Evolutionary conservation across 2,113 vertebrate genomes (phyloP), one percentile per base, ranked within the genome.

Genomic region (Oophaga pumilio): DNA sequence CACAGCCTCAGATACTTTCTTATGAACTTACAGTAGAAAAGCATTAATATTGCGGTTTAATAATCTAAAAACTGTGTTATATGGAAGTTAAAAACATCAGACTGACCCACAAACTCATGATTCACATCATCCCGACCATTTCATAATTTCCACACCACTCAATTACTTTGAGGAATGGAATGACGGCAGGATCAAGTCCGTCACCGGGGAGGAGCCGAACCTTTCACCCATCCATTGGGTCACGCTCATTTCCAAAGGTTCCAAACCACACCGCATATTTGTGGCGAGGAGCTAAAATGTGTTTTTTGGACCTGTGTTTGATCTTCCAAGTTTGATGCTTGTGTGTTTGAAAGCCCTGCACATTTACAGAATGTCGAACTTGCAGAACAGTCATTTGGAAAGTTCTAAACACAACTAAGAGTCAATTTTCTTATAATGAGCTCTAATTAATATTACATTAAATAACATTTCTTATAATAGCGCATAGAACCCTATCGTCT

Each of bases 381-480:
- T 82, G 86, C 79, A 73, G 53, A 49, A 11, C 52, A 82, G 78
- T 78, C 86, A 81, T 74, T 82, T 81, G 86, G 86, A 87, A 87
- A 57, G 77, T 66, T 22, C 66, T 64, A 59, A 86, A 86, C 60
- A 79, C 26, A 33, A 76, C 56, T 22, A 49, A 77, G 85, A 86
- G 66, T 57, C 77, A 59, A 87, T 71, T 86, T n/a, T 62, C 62
- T 76, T 91, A 76, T 89, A 0, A 0, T 84, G 90, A 92, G 89
- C 91, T 92, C 89, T 89, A 90, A 82, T 89, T 89, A 89, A 88
- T 90, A 90, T 90, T 90, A 92, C 93, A 91, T 92, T 64, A 33
- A 89, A 89, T 85, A 89, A 91, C 85, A 87, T 92, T 91, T 90
- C 91, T 92, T 92, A 92, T 90, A 92, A 93, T 88, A 92, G 89